Base-by-base conservation (phyloP, 2,113 vertebrate species). In the Dicaeum eximium region DNA sequence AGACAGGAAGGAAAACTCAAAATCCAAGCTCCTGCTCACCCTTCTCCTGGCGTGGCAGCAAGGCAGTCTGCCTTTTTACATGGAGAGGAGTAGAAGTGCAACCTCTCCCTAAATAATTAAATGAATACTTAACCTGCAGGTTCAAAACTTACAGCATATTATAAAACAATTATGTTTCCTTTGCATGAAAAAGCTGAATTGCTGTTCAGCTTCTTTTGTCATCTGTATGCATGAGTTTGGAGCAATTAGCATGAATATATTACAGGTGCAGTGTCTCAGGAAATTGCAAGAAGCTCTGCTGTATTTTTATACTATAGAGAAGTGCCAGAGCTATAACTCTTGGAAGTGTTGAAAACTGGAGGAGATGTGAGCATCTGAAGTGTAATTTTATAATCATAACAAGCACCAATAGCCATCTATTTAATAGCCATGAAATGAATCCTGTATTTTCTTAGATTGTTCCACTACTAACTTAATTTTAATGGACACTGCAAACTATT, bases 231-330 rank as follows among this genome's bases (percentile, higher is more conserved):
- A 27, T 73, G 70, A 90, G 22, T 88, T 86, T 92, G 44, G 61
- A 90, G 72, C 82, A 93, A 93, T 95, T 94, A 96, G 20, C 70
- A 74, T 67, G 79, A 92, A 92, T 93, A 90, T 95, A 96, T 86
- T 88, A 94, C 95, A 95, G 93, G 92, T 94, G 64, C 44, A 84
- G 18, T 74, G 71, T 95, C 85, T 92, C 91, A 94, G 92, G 80
- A 96, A 96, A 95, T 31, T 86, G 64, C 37, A 88, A 90, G 92
- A 84, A 86, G 60, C 75, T 94, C 69, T 78, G 44, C 60, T 77
- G 17, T 62, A 54, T 58, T 90, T 95, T 83, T 65, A 25, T 56
- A 23, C 40, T 37, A 19, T 12, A 88, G 69, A 88, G 79, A 33
- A 86, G 28, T 88, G n/a, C 51, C 50, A 51, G 65, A 84, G 40